These are phyloP conservation scores for Symphodus melops DNA, from an alignment of 2,113 vertebrate species.

Conservation along the genomic window DNA sequence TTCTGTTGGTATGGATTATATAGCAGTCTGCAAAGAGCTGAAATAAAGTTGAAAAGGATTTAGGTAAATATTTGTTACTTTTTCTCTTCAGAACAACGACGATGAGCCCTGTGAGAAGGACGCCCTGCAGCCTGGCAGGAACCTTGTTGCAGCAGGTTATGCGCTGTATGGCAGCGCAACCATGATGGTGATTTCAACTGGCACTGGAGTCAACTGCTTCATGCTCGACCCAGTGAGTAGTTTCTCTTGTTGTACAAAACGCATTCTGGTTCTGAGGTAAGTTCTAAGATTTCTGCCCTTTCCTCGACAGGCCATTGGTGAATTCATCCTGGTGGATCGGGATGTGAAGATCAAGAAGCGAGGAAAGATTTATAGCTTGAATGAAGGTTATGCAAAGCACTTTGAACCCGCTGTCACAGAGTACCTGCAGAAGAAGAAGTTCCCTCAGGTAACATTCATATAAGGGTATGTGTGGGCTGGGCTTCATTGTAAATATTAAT, in stretches of 20 bases:
- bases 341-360: slow-evolving; percentile 92
- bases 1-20: no score
- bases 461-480: not conserved
- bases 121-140: slow-evolving; percentile 90
- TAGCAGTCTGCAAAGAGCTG: no score
- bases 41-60: no score
- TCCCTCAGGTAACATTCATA: slow-evolving; percentile 84
- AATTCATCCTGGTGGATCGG: slow-evolving; percentile 94
- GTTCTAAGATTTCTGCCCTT: not conserved
- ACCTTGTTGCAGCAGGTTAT: slow-evolving; percentile 93
- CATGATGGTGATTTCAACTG: slow-evolving; percentile 92
- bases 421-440: slow-evolving; percentile 92
- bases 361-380: slow-evolving; percentile 93
- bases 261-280: not conserved
- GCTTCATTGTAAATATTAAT: not conserved
- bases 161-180: slow-evolving; percentile 96
- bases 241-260: not conserved
- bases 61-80: not conserved
- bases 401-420: slow-evolving; percentile 89
- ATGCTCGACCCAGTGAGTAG: slow-evolving; percentile 94
- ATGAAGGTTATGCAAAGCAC: slow-evolving; percentile 91
- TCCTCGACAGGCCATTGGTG: slow-evolving; percentile 88
- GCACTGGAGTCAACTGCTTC: slow-evolving; percentile 92
- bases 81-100: slow-evolving; percentile 78
- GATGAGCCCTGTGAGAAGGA: slow-evolving; percentile 88